Conservation (phyloP, 2,113 vertebrate genomes). For the Origma solitaria region DNA sequence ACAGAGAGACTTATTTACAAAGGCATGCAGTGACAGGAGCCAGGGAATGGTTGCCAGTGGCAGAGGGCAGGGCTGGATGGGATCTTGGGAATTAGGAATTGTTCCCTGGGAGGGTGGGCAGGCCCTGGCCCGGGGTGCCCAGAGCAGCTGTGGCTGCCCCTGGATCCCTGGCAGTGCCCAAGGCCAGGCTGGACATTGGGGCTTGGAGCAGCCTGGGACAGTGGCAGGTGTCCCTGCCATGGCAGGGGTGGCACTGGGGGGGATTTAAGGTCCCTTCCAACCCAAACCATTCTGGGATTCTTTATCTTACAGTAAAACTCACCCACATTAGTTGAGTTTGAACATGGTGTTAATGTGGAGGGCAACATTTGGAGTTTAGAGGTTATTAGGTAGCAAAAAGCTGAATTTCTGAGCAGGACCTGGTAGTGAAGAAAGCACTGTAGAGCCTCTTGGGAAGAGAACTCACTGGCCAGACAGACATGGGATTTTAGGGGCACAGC, state of each 20-base stretch:
- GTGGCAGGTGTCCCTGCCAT: background rate
- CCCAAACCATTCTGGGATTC: background rate
- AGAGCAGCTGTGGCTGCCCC: background rate
- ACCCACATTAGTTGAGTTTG: background rate
- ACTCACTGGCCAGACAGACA: background rate
- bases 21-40: background rate
- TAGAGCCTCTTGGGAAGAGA: background rate
- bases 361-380: background rate
- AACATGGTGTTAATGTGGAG: background rate
- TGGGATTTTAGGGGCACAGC: background rate
- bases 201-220: background rate
- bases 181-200: background rate
- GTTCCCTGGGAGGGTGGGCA: rapidly evolving
- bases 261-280: rapidly evolving
- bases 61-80: too few species aligned
- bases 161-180: background rate
- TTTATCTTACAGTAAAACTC: background rate
- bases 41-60: too few species aligned
- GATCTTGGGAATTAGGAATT: background rate
- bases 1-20: background rate
- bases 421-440: background rate
- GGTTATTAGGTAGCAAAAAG: background rate
- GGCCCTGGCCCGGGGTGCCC: background rate
- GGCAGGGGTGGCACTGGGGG: rapidly evolving
- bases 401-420: background rate